Evolutionary conservation across 2,797 vertebrate species (phyloP), one percentile per base, ranked within the genome.

Genomic region (Brotula barbata): DNA sequence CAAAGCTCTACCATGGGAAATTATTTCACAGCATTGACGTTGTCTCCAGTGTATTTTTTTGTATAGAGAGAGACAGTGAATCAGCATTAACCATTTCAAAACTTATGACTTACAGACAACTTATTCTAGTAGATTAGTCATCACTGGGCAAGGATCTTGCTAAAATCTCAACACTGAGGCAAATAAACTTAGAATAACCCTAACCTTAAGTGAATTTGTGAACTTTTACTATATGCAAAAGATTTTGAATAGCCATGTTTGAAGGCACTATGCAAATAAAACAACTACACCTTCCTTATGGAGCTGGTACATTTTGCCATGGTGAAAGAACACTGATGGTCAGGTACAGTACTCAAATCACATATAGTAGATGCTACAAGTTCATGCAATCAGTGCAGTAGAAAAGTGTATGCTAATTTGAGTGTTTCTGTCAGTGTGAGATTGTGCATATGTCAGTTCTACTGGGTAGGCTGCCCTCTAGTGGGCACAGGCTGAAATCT

Each of bases 401-500:
- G n/a, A n/a, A n/a, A n/a, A 28, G 16, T 33, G 31, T 53, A 14
- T 37, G 20, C 34, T 15, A 14, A 25, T 41, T 52, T 33, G 6
- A 33, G 51, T 37, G 31, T 28, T 28, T 28, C 25, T 28, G 25
- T 28, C 4, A 4, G 25, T 4, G 4, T 28, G 8, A 28, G 25
- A 4, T 28, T 28, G 25, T 28, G 8, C 4, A 33, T 6, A 17
- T 17, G 10, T 0, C 0, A 1, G 52, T 75, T 77, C 48, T 59
- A 68, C 84, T 73, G 78, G 67, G 42, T 48, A 77, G 77, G 51
- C 73, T 86, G 85, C 85, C 59, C 87, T 88, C 88, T 88, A 85
- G 86, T 89, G 87, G 87, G 10, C 69, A 78, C 65, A 73, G 40
- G 36, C 10, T 20, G 55, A 48, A 81, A 67, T 42, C 51, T 72